Conservation (phyloP, 1,140 invertebrate genomes). For the Panagrolaimus sp. region DNA sequence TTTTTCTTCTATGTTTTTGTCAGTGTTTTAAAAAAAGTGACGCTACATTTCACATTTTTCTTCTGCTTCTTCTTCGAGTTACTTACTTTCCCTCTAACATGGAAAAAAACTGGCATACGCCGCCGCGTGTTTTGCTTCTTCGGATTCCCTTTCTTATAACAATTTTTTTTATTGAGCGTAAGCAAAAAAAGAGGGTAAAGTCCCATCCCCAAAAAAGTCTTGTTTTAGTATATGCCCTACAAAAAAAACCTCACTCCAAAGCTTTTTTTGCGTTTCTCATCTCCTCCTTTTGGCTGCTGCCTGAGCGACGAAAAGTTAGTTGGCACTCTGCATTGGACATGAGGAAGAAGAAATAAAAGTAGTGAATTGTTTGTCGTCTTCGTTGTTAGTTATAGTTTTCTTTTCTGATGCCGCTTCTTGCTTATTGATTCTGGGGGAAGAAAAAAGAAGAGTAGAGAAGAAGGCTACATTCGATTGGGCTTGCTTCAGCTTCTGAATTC, state of each 20-base stretch:
- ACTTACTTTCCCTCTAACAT: no score
- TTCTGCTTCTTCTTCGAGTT: no score
- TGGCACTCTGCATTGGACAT: background rate
- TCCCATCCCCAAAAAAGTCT: conserved; percentile 6
- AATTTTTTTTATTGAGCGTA: background rate
- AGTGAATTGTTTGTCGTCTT: background rate
- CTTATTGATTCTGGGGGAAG: background rate
- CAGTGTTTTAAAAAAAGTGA: no score
- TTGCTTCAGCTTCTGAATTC: no score
- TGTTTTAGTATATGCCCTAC: no score
- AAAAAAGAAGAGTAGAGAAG: no score
- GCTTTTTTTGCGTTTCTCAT: conserved; percentile 2
- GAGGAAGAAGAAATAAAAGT: no score
- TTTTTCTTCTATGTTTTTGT: no score
- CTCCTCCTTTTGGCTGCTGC: background rate
- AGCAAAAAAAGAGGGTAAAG: no score
- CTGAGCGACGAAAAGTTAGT: background rate
- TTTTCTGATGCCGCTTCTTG: conserved; percentile 1
- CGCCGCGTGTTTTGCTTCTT: background rate
- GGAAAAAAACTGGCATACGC: background rate
- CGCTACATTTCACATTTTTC: no score
- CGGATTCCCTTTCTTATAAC: background rate
- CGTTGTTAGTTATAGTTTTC: background rate
- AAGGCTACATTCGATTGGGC: no score
- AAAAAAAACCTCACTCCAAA: background rate